These are phyloP conservation scores for Eira barbara DNA, from an alignment of 2,113 vertebrate genomes.

Conservation along the genomic window DNA sequence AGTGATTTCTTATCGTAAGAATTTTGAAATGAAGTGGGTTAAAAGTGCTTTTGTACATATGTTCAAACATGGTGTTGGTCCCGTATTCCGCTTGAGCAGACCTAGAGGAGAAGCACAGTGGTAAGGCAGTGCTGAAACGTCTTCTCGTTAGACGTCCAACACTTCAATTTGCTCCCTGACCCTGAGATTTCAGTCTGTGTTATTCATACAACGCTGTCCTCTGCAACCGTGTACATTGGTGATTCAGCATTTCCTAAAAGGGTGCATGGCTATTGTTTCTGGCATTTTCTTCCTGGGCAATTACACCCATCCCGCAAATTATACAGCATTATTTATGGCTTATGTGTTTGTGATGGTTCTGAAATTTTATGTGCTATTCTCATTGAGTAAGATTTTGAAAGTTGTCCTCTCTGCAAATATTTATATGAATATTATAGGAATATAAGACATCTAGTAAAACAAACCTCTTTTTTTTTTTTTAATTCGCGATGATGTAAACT, in stretches of 20 bases:
- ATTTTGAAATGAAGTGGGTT: background rate
- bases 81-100: background rate
- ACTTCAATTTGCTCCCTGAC: background rate
- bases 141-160: fast-evolving
- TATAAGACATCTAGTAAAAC: background rate
- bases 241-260: background rate
- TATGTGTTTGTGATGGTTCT: background rate
- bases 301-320: background rate
- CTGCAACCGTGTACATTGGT: background rate
- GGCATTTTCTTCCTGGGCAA: background rate
- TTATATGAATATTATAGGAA: background rate
- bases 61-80: background rate
- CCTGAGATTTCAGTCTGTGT: background rate
- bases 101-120: background rate
- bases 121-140: background rate
- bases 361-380: background rate
- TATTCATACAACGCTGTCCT: background rate
- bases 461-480: background rate
- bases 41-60: background rate
- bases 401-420: background rate
- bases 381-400: background rate
- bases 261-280: background rate
- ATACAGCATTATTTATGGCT: background rate
- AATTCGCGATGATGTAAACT: background rate
- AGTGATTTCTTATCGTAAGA: background rate